Conservation (phyloP, 2,888 invertebrate species). For the Caenorhabditis angaria region DNA sequence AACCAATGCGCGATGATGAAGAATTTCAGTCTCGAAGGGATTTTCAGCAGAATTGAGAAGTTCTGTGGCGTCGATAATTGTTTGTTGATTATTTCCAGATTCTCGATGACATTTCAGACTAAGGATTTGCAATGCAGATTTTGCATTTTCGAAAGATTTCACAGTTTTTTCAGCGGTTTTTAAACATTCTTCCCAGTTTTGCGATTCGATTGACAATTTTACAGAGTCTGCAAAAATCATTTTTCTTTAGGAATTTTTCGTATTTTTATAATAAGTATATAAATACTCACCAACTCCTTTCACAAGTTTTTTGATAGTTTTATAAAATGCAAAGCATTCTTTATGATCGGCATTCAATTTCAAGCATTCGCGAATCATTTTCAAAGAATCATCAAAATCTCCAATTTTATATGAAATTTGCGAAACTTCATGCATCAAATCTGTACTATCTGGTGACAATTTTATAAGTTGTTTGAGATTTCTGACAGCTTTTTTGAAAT, state of each 20-base stretch:
- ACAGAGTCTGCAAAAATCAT: slow-evolving; percentile 26
- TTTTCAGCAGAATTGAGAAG: slow-evolving; percentile 81
- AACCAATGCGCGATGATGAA: slow-evolving; percentile 91
- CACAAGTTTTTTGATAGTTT: slow-evolving; percentile 89
- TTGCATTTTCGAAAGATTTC: slow-evolving; percentile 78
- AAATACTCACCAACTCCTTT: slow-evolving; percentile 39
- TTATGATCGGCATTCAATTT: slow-evolving; percentile 96
- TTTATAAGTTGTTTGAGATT: slow-evolving; percentile 28
- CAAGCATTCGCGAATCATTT: slow-evolving; percentile 94
- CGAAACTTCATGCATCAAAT: slow-evolving; percentile 18
- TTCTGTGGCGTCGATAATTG: slow-evolving; percentile 82
- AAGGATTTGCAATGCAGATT: slow-evolving; percentile 69
- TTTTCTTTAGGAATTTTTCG: background rate
- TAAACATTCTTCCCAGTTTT: slow-evolving; percentile 78
- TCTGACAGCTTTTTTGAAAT: slow-evolving; percentile 19
- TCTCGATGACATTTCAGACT: slow-evolving; percentile 81
- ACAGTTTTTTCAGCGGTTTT: slow-evolving; percentile 78
- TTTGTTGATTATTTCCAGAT: slow-evolving; percentile 80
- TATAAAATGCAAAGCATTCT: slow-evolving; percentile 94
- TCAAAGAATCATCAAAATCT: slow-evolving; percentile 64
- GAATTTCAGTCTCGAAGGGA: slow-evolving; percentile 81
- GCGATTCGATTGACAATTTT: slow-evolving; percentile 12
- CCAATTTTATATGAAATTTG: slow-evolving; percentile 17
- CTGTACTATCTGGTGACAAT: slow-evolving; percentile 18
- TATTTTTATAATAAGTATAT: background rate